Percentiles rank a stretch among this genome's conserved stretches.
Evolutionary conservation across 2,888 invertebrate species (phyloP).

Genomic region (Drosophila hamatofila): DNA sequence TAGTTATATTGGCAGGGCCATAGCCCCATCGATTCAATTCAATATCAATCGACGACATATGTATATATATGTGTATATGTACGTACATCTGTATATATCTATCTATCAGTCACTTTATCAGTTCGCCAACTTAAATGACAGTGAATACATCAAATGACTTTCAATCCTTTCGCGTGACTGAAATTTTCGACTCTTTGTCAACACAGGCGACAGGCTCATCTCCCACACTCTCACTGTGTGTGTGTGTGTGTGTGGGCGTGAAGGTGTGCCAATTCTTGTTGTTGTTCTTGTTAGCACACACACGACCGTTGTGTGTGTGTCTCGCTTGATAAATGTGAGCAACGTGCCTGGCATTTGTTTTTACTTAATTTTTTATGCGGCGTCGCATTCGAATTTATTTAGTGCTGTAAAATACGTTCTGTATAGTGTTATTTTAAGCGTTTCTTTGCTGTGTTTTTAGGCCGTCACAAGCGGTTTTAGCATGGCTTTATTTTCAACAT

Average conservation of each 20-base stretch:
- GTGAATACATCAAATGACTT: slow-evolving; percentile 78
- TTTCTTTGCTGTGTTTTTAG: slow-evolving; percentile 8
- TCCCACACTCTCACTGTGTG: slow-evolving; percentile 10
- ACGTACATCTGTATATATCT: slow-evolving; percentile 10
- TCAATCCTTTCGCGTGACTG: slow-evolving; percentile 80
- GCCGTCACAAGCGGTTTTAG: slow-evolving; percentile 31
- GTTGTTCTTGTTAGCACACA: slow-evolving; percentile 65
- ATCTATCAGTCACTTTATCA: slow-evolving; percentile 70
- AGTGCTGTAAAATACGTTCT: slow-evolving; percentile 26
- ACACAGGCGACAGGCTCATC: slow-evolving; percentile 53
- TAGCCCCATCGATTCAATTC: slow-evolving; percentile 48
- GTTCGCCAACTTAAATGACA: slow-evolving; percentile 74
- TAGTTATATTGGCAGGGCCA: slow-evolving; percentile 45
- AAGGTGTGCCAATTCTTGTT: slow-evolving; percentile 46
- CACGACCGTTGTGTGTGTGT: slow-evolving; percentile 30
- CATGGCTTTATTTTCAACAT: slow-evolving; percentile 13
- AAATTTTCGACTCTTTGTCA: slow-evolving; percentile 79
- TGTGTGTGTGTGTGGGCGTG: slow-evolving; percentile 22
- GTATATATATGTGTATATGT: background rate
- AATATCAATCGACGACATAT: slow-evolving; percentile 32
- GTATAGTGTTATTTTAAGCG: slow-evolving; percentile 6
- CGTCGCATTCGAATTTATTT: slow-evolving; percentile 39
- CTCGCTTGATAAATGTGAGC: slow-evolving; percentile 65
- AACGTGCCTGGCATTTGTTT: slow-evolving; percentile 70
- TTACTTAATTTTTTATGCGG: slow-evolving; percentile 11